Evolutionary conservation across 2,797 vertebrate genomes (phyloP), one percentile per base, ranked within the genome.

Genomic region (Pogoniulus pusillus): DNA sequence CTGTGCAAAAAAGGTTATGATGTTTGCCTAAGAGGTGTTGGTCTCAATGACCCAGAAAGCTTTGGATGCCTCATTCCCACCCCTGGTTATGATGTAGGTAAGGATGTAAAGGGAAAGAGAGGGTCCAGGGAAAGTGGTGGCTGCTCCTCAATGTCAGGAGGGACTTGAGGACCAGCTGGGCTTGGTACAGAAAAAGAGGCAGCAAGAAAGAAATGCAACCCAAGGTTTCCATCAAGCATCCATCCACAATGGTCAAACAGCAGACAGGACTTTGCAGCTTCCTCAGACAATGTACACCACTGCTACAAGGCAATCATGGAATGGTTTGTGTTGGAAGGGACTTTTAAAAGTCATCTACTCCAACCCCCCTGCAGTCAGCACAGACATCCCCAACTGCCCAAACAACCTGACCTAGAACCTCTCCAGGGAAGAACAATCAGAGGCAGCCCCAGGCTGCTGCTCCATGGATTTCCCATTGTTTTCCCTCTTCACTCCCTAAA

Each of bases 41-140:
- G 35, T 73, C 68, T 68, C 81, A n/a, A 10, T 2, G 16, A 85
- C n/a, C 41, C 82, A 57, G 39, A 26, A 43, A 35, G 29, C 10
- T 32, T 4, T 8, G 10, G 17, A 39, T 39, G 78, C 37, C 81
- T 10, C 4, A 1, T 14, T 60, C 35, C 84, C 89, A 65, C 15
- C 47, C 18, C 47, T 29, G 23, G 15, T 19, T 26, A 17, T 0
- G 1, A 24, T 0, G 3, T 30, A 71, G 49, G 53, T 9, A 1
- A 1, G 12, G 71, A 41, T 2, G 5, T 26, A 12, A 47, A 58
- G 54, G 41, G 34, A 63, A 55, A 14, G 9, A 58, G 7, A 39
- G 37, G 69, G 6, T 57, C 35, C 43, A 49, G 26, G n/a, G 39
- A 30, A 54, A 19, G 24, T 9, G 72, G 26, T 4, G 32, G 78